These are phyloP conservation scores for Silurus asotus DNA, from an alignment of 2,113 vertebrate genomes.

Conservation along the genomic window DNA sequence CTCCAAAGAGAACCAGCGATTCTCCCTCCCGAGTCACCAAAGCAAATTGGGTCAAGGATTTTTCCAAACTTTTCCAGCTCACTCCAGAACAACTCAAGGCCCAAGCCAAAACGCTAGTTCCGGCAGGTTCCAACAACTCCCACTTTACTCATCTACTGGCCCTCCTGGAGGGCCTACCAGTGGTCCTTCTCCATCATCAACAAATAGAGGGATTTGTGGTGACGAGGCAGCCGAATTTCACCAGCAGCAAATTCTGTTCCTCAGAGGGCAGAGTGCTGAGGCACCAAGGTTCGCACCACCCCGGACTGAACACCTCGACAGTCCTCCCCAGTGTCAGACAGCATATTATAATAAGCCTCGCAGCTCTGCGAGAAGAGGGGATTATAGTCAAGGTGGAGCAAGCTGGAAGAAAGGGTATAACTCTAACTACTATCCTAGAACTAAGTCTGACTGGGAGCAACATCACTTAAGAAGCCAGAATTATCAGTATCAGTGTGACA, in stretches of 20 bases:
- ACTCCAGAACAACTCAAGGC: background rate
- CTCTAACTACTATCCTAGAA: constrained; percentile 23
- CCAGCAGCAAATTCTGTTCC: constrained; percentile 73
- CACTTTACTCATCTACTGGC: background rate
- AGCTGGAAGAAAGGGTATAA: constrained; percentile 25
- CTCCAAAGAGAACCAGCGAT: constrained; percentile 64
- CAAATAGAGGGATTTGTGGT: constrained; percentile 40
- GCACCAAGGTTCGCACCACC: constrained; percentile 61
- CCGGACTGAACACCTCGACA: constrained; percentile 21
- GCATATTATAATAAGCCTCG: constrained; percentile 47
- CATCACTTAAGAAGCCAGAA: constrained; percentile 42
- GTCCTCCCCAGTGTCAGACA: constrained; percentile 40
- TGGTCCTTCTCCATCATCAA: background rate
- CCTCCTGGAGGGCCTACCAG: constrained; percentile 6
- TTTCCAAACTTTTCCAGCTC: constrained; percentile 11
- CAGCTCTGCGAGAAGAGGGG: constrained; percentile 49
- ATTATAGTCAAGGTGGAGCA: constrained; percentile 29
- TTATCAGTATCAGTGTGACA: constrained; percentile 23
- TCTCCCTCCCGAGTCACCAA: constrained; percentile 56
- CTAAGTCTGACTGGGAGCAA: constrained; percentile 33
- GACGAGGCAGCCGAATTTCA: constrained; percentile 47
- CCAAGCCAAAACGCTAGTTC: constrained; percentile 4
- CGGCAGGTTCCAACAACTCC: background rate
- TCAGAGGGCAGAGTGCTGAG: constrained; percentile 66
- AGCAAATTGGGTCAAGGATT: constrained; percentile 55